phyloP scores from a whole-genome alignment of 2,888 invertebrate genomes.

The Nomada fucata region DNA sequence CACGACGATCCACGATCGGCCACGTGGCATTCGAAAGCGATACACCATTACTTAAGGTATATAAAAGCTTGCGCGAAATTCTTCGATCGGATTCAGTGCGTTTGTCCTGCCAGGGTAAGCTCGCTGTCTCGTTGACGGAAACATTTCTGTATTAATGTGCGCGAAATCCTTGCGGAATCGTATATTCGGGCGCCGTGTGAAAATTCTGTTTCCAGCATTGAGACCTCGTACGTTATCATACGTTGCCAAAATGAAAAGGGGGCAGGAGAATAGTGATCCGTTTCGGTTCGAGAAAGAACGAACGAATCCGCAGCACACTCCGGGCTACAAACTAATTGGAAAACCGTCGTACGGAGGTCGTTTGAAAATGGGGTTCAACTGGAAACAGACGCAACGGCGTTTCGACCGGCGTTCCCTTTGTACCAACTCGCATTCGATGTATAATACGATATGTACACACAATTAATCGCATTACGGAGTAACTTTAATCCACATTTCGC shows the following conservation, averaged over 20 bases:
- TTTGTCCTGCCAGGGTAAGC: constrained; percentile 50
- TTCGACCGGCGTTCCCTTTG: constrained; percentile 45
- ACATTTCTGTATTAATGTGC: constrained; percentile 55
- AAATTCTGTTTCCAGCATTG: not conserved
- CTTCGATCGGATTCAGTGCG: constrained; percentile 50
- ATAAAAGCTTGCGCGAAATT: constrained; percentile 70
- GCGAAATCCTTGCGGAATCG: not conserved
- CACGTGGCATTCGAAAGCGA: constrained; percentile 83
- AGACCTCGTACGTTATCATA: not conserved
- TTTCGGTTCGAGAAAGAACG: constrained; percentile 53
- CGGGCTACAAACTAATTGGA: too few relatives aligned
- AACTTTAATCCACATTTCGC: constrained; percentile 39
- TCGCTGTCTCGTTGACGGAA: constrained; percentile 56
- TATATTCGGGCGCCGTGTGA: not conserved
- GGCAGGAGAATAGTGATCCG: too few relatives aligned
- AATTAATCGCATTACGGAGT: constrained; percentile 32
- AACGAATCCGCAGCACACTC: constrained; percentile 37
- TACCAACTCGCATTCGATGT: constrained; percentile 14
- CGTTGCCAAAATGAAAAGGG: too few relatives aligned
- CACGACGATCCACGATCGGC: constrained; percentile 77
- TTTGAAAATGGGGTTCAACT: constrained; percentile 17
- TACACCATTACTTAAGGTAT: constrained; percentile 75
- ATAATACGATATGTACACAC: constrained; percentile 20
- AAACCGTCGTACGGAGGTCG: too few relatives aligned
- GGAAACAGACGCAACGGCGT: constrained; percentile 37